Evolutionary conservation across 2,888 invertebrate genomes (phyloP).

Genomic region (Argyra leucocephala): DNA sequence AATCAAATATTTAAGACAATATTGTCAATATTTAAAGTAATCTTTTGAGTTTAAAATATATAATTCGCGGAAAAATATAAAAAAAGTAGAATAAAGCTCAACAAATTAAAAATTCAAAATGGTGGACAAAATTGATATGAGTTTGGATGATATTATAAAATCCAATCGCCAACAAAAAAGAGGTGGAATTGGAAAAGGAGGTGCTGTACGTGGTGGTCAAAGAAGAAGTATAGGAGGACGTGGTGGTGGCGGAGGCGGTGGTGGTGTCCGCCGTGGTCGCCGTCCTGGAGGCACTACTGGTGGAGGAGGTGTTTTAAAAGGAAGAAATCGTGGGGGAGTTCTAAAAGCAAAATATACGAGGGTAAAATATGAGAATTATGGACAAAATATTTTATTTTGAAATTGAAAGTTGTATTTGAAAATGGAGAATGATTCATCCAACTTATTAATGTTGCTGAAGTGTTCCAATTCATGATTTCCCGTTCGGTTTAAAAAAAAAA

Average conservation of each 20-base stretch:
- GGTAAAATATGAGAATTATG: constrained; percentile 31
- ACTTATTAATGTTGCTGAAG: constrained; percentile 14
- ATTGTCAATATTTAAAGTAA: too few species aligned
- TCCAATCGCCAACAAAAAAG: constrained; percentile 62
- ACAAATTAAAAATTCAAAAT: constrained; percentile 48
- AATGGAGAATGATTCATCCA: constrained; percentile 14
- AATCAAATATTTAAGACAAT: too few species aligned
- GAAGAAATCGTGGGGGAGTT: constrained; percentile 62
- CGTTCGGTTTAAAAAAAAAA: constrained; percentile 15
- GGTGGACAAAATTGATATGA: constrained; percentile 95
- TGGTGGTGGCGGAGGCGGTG: constrained; percentile 45
- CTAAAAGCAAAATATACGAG: constrained; percentile 46
- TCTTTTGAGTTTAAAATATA: too few species aligned
- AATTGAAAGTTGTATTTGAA: not conserved
- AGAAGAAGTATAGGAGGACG: constrained; percentile 49
- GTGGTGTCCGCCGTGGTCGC: constrained; percentile 38
- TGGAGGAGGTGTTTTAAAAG: constrained; percentile 54
- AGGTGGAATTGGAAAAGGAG: constrained; percentile 47
- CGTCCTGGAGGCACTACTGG: constrained; percentile 32
- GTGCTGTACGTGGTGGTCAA: constrained; percentile 43
- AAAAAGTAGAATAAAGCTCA: too few species aligned
- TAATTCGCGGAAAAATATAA: too few species aligned
- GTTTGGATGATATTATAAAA: constrained; percentile 93
- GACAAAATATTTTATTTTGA: not conserved
- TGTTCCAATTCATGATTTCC: constrained; percentile 22